Base-by-base conservation (phyloP, 2,888 invertebrate genomes). In the Hoplodrina blanda region DNA sequence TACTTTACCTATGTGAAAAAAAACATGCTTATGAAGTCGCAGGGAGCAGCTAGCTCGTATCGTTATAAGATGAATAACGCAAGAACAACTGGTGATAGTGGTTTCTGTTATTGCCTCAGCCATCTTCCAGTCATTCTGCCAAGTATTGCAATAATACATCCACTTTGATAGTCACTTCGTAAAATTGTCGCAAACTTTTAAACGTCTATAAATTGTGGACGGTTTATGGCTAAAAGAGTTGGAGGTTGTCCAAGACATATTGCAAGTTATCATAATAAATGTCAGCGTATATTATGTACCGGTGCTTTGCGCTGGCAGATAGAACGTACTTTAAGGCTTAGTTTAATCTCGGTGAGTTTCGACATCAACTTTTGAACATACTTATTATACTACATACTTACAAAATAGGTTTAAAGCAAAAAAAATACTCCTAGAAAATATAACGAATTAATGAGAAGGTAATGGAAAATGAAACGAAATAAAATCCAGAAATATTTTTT, bases 261-360 rank as follows among this genome's bases (percentile, higher is more conserved):
- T 65, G 64, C 79, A 73, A 63, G 65, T 63, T 61, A 63, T 79
- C 74, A 54, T 81, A 55, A 62, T 66, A 66, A 63, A 66, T 55
- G 65, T 70, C 64, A 59, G 33, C 46, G 4, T 37, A 30, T 20
- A 62, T 69, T 53, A 63, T 54, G 20, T 46, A 46, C 20, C 17
- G 37, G 37, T 41, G 37, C 25, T 56, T 56, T 13, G 55, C 17
- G 44, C 44, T 53, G 30, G 4, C 50, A 33, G 13, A 13, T 8
- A 41, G 33, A 55, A 33, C 17, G 19, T 19, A 50, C n/a, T 50
- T 50, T n/a, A 19, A 19, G 62, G 13, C 2, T 20, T 6, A 49
- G 13, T 13, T 17, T 11, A 62, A 17, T 63, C 17, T 15, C 7
- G 4, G n/a, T 13, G 20, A 33, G 8, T 10, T 19, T 46, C 7